Conservation (phyloP, 2,888 invertebrate species). For the Psococerastis gibbosa region DNA sequence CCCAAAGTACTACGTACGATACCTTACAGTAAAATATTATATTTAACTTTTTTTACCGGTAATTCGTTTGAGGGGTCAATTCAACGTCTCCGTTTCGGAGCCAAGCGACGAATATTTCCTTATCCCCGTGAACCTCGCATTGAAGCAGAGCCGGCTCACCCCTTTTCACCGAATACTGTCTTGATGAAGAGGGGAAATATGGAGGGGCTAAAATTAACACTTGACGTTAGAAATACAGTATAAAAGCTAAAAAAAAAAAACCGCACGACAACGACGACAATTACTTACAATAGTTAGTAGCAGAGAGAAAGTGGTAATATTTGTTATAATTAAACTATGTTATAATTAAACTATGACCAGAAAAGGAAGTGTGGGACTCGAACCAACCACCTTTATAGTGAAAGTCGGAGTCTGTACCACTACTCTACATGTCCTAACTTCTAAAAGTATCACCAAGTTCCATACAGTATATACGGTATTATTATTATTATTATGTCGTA, state of each 20-base stretch:
- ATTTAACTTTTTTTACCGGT: conserved; percentile 36
- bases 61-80: conserved; percentile 49
- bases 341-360: too few species aligned
- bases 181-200: conserved; percentile 47
- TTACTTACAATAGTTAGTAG: too few species aligned
- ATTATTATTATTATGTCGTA: too few species aligned
- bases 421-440: too few species aligned
- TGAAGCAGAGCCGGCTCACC: conserved; percentile 51
- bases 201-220: conserved; percentile 43
- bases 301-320: conserved; percentile 11
- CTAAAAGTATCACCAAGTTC: too few species aligned
- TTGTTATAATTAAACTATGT: neutral
- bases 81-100: conserved; percentile 47
- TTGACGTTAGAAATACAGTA: neutral
- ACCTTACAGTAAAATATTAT: too few species aligned
- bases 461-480: too few species aligned
- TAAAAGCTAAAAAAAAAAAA: conserved; percentile 9
- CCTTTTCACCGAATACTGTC: conserved; percentile 49
- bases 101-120: conserved; percentile 60
- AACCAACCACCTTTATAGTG: too few species aligned
- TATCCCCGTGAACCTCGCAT: conserved; percentile 61
- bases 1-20: too few species aligned
- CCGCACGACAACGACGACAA: neutral
- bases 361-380: too few species aligned
- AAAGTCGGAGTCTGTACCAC: too few species aligned